phyloP scores from a whole-genome alignment of 2,113 vertebrate species.

The Callipepla squamata region DNA sequence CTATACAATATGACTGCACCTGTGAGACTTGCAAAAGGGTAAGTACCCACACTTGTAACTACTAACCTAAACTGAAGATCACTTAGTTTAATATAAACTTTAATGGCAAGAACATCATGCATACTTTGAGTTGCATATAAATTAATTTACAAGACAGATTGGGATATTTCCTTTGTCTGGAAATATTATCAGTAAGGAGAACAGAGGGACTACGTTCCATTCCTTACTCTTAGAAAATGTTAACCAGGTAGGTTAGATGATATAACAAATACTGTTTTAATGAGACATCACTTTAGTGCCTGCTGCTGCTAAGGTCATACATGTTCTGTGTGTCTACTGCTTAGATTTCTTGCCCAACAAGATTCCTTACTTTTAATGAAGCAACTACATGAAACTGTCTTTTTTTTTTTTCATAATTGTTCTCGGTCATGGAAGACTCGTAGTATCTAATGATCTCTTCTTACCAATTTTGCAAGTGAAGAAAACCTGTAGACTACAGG shows the following conservation, averaged over 20 bases:
- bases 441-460: not conserved
- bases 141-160: constrained; percentile 3
- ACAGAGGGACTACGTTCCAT: not conserved
- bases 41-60: not conserved
- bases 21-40: not conserved
- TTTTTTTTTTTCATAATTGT: not conserved
- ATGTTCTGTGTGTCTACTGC: constrained; percentile 26
- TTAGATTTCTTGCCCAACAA: not conserved
- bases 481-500: not conserved
- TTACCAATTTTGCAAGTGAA: not conserved
- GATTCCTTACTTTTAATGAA: constrained; percentile 23
- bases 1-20: not conserved
- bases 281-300: constrained; percentile 55
- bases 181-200: not conserved
- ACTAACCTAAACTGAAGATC: not conserved
- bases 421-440: not conserved
- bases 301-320: constrained; percentile 56
- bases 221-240: not conserved
- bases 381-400: not conserved
- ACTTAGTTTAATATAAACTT: not conserved
- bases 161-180: not conserved
- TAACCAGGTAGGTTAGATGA: not conserved
- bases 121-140: not conserved
- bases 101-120: not conserved
- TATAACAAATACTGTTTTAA: constrained; percentile 64